phyloP scores from a whole-genome alignment of 2,113 vertebrate genomes.

The Corythornis vintsioides region DNA sequence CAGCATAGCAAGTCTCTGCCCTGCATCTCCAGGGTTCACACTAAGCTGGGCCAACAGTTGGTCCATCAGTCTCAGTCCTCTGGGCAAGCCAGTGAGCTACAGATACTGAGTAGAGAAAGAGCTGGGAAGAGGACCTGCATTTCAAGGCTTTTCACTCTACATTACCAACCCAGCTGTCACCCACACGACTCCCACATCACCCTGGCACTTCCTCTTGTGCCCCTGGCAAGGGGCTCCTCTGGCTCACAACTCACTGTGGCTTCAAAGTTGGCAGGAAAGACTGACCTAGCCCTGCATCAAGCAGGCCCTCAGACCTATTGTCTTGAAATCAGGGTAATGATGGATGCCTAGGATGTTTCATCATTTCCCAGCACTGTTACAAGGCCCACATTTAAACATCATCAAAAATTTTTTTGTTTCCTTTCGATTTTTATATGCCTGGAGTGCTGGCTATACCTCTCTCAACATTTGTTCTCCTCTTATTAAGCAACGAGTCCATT shows the following conservation, averaged over 20 bases:
- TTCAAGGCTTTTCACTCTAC: neutral
- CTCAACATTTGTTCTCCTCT: neutral
- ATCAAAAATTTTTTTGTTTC: conserved; percentile 61
- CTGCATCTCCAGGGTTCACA: rapidly evolving
- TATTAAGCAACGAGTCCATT: neutral
- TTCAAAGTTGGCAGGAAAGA: conserved; percentile 56
- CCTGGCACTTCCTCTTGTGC: neutral
- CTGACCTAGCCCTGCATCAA: conserved; percentile 65
- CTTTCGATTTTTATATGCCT: conserved; percentile 56
- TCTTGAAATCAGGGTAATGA: conserved; percentile 59
- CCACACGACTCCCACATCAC: neutral
- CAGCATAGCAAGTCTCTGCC: neutral
- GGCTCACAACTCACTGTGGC: neutral
- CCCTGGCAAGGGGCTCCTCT: neutral
- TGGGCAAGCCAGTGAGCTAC: neutral
- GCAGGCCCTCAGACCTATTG: conserved; percentile 53
- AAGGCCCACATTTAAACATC: conserved; percentile 53
- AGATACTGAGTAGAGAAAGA: neutral
- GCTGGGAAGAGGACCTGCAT: neutral
- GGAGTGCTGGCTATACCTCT: neutral
- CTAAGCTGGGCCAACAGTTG: neutral
- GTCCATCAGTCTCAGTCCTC: neutral
- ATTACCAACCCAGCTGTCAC: neutral
- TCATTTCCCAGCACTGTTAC: conserved; percentile 69
- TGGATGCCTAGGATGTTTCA: conserved; percentile 68